Evolutionary conservation across 2,888 invertebrate species (phyloP).

Genomic region (Aspidapion aeneum): DNA sequence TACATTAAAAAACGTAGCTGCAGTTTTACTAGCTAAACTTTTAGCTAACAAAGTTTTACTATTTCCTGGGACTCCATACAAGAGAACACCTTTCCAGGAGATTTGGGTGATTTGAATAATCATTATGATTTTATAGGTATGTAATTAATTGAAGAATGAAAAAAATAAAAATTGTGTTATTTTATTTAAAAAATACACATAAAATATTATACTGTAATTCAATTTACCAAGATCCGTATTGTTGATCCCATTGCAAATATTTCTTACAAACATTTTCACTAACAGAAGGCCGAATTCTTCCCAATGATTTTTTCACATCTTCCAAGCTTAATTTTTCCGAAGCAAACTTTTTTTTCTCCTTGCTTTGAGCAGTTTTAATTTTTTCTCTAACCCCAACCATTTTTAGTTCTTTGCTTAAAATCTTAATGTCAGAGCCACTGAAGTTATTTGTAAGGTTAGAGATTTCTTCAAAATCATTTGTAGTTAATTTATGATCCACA

Average conservation of each 20-base stretch:
- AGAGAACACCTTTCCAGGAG: conserved; percentile 73
- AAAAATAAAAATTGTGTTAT: background rate
- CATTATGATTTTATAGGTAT: no score
- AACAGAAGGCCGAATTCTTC: conserved; percentile 57
- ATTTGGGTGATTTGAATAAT: no score
- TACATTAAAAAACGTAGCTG: conserved; percentile 83
- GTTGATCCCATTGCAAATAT: conserved; percentile 57
- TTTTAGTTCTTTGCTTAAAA: conserved; percentile 84
- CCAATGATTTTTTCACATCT: conserved; percentile 37
- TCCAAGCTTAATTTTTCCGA: conserved; percentile 48
- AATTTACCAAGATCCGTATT: background rate
- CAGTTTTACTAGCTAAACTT: conserved; percentile 79
- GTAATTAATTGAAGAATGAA: no score
- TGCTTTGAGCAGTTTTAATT: conserved; percentile 26
- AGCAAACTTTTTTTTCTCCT: conserved; percentile 42
- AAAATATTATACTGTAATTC: no score
- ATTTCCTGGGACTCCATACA: conserved; percentile 71
- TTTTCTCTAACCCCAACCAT: conserved; percentile 71
- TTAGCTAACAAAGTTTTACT: conserved; percentile 90
- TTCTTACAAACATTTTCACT: conserved; percentile 51
- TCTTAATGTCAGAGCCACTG: conserved; percentile 84
- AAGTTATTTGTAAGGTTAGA: conserved; percentile 66
- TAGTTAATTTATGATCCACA: conserved; percentile 31
- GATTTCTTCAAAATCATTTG: conserved; percentile 47
- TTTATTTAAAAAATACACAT: background rate